Conservation (phyloP, 2,888 invertebrate genomes). For the Thereva unica region DNA sequence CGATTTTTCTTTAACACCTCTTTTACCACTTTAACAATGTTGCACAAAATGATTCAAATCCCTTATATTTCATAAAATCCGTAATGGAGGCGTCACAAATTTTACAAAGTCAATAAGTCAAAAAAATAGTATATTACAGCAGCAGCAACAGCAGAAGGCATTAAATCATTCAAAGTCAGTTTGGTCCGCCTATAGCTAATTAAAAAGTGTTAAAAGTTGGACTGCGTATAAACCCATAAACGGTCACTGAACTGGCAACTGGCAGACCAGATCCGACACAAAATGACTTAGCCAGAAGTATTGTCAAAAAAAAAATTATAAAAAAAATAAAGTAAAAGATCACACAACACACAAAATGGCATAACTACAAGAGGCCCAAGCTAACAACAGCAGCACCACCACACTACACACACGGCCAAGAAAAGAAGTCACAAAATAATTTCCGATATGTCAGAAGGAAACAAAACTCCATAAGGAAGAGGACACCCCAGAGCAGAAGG, state of each 20-base stretch:
- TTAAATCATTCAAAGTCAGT: conserved; percentile 32
- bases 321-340: too few species aligned
- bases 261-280: neutral
- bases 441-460: conserved; percentile 35
- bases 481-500: conserved; percentile 1
- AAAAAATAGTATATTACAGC: neutral
- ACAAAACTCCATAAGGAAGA: conserved; percentile 36
- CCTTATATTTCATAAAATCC: neutral
- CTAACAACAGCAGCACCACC: too few species aligned
- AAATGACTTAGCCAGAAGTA: conserved; percentile 6
- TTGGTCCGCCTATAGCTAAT: conserved; percentile 29
- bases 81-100: conserved; percentile 11
- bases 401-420: neutral
- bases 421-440: conserved; percentile 32
- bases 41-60: too few species aligned
- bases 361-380: too few species aligned
- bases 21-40: neutral
- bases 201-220: conserved; percentile 35
- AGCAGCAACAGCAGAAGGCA: conserved; percentile 11
- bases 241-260: conserved; percentile 21
- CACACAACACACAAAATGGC: too few species aligned
- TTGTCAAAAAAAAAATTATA: too few species aligned
- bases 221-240: conserved; percentile 12
- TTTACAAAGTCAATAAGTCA: conserved; percentile 1
- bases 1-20: neutral